phyloP scores from a whole-genome alignment of 1,140 invertebrate genomes.

The Orchestia grillus region DNA sequence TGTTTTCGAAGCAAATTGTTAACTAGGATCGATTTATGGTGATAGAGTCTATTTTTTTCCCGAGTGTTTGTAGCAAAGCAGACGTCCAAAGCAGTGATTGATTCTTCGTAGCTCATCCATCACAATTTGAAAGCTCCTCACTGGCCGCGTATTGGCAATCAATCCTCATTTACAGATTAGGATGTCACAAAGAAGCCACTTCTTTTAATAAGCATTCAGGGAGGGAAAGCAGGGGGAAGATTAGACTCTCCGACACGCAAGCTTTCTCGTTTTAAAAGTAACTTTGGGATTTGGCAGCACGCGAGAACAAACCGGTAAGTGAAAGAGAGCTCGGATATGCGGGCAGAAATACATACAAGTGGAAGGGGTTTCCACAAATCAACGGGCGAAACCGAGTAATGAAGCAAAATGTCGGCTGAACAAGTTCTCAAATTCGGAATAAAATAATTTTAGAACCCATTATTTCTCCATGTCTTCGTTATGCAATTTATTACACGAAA shows the following conservation, averaged over 20 bases:
- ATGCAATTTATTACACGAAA: neutral
- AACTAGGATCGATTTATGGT: neutral
- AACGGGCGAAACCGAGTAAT: neutral
- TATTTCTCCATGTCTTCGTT: neutral
- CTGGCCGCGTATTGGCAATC: neutral
- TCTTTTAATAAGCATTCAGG: constrained; percentile 54
- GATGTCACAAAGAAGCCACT: constrained; percentile 31
- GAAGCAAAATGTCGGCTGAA: neutral
- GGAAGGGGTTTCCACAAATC: no score
- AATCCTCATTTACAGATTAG: constrained; percentile 52
- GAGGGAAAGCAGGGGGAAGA: constrained; percentile 13
- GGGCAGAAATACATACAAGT: neutral
- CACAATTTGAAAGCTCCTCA: constrained; percentile 18
- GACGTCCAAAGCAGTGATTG: neutral
- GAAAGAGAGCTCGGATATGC: neutral
- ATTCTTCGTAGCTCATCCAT: constrained; percentile 38
- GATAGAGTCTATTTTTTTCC: neutral
- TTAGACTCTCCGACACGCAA: constrained; percentile 31
- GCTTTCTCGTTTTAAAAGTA: constrained; percentile 36
- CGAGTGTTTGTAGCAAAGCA: neutral
- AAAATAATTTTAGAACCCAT: neutral
- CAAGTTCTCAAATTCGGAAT: neutral
- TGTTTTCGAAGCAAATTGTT: neutral
- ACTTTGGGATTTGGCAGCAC: constrained; percentile 14
- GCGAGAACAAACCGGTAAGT: neutral